Percentiles rank a stretch among this genome's conserved stretches.
Evolutionary conservation across 2,888 invertebrate species (phyloP).

Genomic region (Xylota segnis): DNA sequence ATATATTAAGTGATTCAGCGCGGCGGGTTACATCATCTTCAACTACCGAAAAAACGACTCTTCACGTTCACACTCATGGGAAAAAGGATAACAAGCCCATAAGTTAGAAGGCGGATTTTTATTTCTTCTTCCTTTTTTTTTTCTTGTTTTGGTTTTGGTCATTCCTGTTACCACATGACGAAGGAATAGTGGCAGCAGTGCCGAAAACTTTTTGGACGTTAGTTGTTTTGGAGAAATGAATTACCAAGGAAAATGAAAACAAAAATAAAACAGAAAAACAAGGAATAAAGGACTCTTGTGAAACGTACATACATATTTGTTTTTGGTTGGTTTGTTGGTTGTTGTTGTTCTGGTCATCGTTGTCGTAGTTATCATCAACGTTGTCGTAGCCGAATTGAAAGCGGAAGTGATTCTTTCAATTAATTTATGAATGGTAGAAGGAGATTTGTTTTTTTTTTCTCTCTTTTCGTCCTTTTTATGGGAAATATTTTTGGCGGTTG

Average conservation of each 20-base stretch:
- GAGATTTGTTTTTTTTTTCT: conserved; percentile 78
- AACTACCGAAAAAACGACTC: conserved; percentile 41
- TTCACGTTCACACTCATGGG: conserved; percentile 66
- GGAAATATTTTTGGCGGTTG: conserved; percentile 62
- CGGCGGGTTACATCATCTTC: conserved; percentile 73
- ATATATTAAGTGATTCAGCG: conserved; percentile 72
- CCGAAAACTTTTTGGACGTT: conserved; percentile 46
- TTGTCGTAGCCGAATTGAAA: conserved; percentile 67
- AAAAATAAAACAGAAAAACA: conserved; percentile 58
- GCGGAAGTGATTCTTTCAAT: conserved; percentile 76
- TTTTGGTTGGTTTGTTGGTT: conserved; percentile 52
- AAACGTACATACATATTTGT: conserved; percentile 64
- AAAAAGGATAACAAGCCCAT: conserved; percentile 71
- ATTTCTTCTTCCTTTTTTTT: conserved; percentile 8
- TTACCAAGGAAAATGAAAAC: conserved; percentile 57
- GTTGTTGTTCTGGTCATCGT: conserved; percentile 27
- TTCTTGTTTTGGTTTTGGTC: conserved; percentile 5
- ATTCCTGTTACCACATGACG: conserved; percentile 37
- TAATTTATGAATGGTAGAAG: conserved; percentile 70
- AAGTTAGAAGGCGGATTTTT: conserved; percentile 61
- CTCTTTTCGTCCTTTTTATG: conserved; percentile 13
- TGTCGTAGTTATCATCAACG: conserved; percentile 33
- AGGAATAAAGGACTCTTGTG: conserved; percentile 58
- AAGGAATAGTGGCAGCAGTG: conserved; percentile 9
- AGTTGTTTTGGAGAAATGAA: conserved; percentile 49